Percentiles rank a stretch among this genome's conserved stretches.
These are phyloP conservation scores for Brachypodius melanocephalos DNA, from an alignment of 2,113 vertebrate genomes.

Conservation along the genomic window DNA sequence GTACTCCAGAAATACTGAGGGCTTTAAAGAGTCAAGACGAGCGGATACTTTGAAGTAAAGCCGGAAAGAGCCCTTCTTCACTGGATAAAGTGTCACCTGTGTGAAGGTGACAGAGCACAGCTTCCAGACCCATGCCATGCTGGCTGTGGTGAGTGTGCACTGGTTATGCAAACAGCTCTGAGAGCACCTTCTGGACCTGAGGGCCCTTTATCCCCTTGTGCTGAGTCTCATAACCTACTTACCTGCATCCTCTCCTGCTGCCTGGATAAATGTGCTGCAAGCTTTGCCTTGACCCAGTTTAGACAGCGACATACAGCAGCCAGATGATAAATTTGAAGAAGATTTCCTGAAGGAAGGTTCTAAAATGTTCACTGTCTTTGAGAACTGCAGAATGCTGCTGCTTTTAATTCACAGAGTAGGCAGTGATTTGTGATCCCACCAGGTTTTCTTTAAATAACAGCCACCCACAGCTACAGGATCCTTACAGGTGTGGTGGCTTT, in stretches of 20 bases:
- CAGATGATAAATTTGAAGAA: neutral
- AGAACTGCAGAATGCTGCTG: neutral
- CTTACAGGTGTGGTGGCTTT: neutral
- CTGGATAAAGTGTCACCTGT: neutral
- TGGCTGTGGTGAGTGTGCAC: neutral
- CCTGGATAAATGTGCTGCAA: neutral
- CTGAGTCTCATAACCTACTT: conserved; percentile 29
- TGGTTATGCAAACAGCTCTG: neutral
- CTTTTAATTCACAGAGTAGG: neutral
- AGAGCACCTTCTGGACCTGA: neutral
- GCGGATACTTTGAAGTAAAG: neutral
- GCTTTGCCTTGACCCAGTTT: conserved; percentile 37
- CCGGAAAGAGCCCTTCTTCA: neutral
- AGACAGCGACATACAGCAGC: neutral
- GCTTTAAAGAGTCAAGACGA: neutral
- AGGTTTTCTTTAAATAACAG: neutral
- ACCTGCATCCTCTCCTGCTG: conserved; percentile 8
- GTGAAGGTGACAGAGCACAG: fast-evolving
- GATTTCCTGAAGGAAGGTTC: neutral
- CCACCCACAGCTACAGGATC: neutral
- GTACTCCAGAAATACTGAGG: neutral
- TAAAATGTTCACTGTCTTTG: fast-evolving
- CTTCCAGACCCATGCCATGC: fast-evolving
- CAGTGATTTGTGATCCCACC: neutral
- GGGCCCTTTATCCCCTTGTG: neutral